Percentiles rank a stretch among this genome's conserved stretches.
Evolutionary conservation across 1,140 invertebrate species (phyloP).

Genomic region (Drosophila fuyamai): DNA sequence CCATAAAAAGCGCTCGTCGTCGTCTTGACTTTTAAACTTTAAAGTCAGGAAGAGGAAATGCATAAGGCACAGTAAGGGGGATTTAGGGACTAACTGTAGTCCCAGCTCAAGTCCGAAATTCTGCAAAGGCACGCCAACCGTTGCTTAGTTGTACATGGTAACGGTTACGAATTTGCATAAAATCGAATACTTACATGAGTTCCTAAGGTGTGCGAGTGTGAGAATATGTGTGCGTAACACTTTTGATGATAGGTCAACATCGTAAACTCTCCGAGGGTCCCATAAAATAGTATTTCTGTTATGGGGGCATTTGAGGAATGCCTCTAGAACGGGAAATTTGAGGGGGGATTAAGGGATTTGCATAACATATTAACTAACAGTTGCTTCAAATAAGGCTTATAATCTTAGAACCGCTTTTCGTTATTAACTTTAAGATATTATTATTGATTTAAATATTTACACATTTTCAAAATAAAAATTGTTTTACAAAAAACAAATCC

Average conservation of each 20-base stretch:
- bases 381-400: not conserved
- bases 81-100: conserved; percentile 3
- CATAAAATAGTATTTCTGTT: conserved; percentile 16
- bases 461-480: too few relatives aligned
- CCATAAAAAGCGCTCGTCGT: conserved; percentile 44
- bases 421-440: too few relatives aligned
- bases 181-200: conserved; percentile 70
- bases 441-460: too few relatives aligned
- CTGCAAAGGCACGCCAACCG: conserved; percentile 66
- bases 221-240: conserved; percentile 36
- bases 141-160: conserved; percentile 42
- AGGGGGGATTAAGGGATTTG: not conserved
- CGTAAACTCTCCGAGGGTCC: conserved; percentile 35
- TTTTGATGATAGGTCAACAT: conserved; percentile 50
- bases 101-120: conserved; percentile 30
- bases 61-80: conserved; percentile 17
- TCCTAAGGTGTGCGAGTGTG: conserved; percentile 10
- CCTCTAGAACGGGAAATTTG: not conserved
- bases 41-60: conserved; percentile 64
- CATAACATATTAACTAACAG: not conserved
- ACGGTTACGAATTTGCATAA: conserved; percentile 80
- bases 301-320: not conserved
- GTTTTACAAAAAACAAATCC: too few relatives aligned
- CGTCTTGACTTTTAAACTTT: conserved; percentile 78
- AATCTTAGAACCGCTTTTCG: too few relatives aligned